Evolutionary conservation across 2,113 vertebrate species (phyloP), one percentile per base, ranked within the genome.

Genomic region (Mesitornis unicolor): DNA sequence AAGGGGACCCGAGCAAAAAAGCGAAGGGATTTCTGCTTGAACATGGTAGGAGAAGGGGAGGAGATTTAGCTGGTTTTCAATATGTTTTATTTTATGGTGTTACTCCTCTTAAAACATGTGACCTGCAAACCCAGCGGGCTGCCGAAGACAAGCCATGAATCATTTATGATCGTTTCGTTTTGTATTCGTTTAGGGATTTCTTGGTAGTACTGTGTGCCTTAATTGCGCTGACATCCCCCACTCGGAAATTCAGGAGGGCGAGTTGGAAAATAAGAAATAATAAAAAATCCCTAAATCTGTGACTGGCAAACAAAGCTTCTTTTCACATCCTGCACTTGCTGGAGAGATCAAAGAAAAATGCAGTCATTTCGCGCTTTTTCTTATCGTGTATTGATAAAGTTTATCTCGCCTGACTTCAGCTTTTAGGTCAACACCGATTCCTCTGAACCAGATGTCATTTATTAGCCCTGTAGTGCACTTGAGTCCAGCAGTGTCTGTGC

Each of bases 381-480:
- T 92, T 96, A 97, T 97, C 90, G 69, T 87, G 31, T 80, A 96
- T 98, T 94, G 95, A 97, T 97, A 86, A 95, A 87, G 47, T 92
- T 95, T 78, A 71, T 93, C 94, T 94, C 2, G 1, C 40, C 45
- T 68, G 92, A 68, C 82, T 80, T 48, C 64, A 84, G 78, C 87
- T 87, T 89, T 95, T 94, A 94, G 76, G 57, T 91, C 68, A 21
- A 43, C 50, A 73, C 74, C 87, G 77, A 80, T 89, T 74, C 63
- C 47, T 84, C 67, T 67, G 74, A 94, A 70, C 43, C 36, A 91
- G 53, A 59, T 47, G 89, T 63, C 56, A 17, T 71, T 91, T 79
- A 64, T 79, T 70, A 87, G 83, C 69, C 47, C 54, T 12, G 60
- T 77, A 93, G 84, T 21, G 40, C 70, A 4, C 54, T 33, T 3